Evolutionary conservation across 2,888 invertebrate species (phyloP), one percentile per base, ranked within the genome.

Genomic region (Druceiella hillmani): DNA sequence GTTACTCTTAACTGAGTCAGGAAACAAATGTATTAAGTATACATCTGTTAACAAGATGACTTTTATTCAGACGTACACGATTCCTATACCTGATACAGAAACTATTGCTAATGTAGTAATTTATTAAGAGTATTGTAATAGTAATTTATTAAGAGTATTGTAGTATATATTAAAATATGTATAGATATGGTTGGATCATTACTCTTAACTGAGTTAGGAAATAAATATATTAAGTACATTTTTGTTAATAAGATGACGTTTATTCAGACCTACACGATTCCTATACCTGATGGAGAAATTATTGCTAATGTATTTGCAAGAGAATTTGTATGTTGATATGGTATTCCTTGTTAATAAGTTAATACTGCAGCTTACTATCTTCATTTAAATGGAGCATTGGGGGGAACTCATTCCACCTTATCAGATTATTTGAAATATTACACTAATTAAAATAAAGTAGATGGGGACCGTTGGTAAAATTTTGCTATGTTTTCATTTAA

Each of bases 401-500:
- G 55, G 41, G 27, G 52, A 14, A 39, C 33, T 13, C 50, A 52
- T 38, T 38, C 38, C 20, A 53, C 50, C 37, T 50, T 52, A 16
- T 48, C 46, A 6, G 48, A 53, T 7, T 52, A 51, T 40, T 12
- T 57, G 4, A 50, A 51, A 38, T 52, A 56, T 37, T 56, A 45
- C 37, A 51, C 55, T 2, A 50, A 48, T 2, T 2, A 33, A 25
- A 39, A 52, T 7, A 49, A 51, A 37, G 41, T 38, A 2, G 50
- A 57, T 36, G 57, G 56, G 55, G 55, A 57, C 20, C 17, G 50
- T 12, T 51, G 46, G 44, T 6, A 55, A 7, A 39, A 45, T 9
- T 47, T 46, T 31, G 51, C 50, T 4, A 52, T 55, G 45, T 51
- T 52, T 32, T 46, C 51, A 1, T 53, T 53, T 32, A 40, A n/a